A percentile compares a stretch with the other conserved stretches of the same genome.
Evolutionary conservation across 2,113 vertebrate species (phyloP).

Genomic region (Lycocorax pyrrhopterus): DNA sequence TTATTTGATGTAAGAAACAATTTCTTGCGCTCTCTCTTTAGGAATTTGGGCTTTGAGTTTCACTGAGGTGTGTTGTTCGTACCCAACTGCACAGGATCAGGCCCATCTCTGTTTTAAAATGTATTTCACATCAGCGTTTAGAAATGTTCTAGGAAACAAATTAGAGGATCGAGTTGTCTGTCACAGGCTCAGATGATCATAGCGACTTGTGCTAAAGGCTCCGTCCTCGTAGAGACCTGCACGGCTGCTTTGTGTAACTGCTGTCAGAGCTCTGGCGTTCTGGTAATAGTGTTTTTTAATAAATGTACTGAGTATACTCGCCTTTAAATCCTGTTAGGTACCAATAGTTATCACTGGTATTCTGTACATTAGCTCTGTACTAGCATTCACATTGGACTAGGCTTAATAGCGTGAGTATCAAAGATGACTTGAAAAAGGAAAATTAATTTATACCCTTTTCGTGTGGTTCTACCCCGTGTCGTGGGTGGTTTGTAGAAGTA

Average conservation of each 20-base stretch:
- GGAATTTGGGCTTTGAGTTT: conserved; percentile 35
- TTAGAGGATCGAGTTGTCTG: not conserved
- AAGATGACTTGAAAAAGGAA: conserved; percentile 48
- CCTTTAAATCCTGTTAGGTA: conserved; percentile 29
- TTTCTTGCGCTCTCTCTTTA: conserved; percentile 38
- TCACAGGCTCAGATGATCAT: conserved; percentile 1
- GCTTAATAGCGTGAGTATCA: not conserved
- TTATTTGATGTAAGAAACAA: conserved; percentile 27
- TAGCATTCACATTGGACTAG: conserved; percentile 18
- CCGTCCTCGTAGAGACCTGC: not conserved
- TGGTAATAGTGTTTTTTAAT: not conserved
- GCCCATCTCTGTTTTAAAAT: conserved; percentile 5
- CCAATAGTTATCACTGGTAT: not conserved
- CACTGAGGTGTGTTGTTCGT: not conserved
- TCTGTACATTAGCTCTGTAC: conserved; percentile 40
- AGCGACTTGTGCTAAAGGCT: conserved; percentile 9
- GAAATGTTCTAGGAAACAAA: not conserved
- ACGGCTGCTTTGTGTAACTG: conserved; percentile 29
- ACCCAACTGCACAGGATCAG: conserved; percentile 7
- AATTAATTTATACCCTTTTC: conserved; percentile 25
- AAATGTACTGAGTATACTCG: not conserved
- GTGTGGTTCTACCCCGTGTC: not conserved
- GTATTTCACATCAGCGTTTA: conserved; percentile 19
- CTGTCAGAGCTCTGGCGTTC: conserved; percentile 21
- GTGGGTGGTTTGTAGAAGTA: not conserved